These are phyloP conservation scores for Melanotaenia duboulayi DNA, from an alignment of 2,113 vertebrate species.

Conservation along the genomic window DNA sequence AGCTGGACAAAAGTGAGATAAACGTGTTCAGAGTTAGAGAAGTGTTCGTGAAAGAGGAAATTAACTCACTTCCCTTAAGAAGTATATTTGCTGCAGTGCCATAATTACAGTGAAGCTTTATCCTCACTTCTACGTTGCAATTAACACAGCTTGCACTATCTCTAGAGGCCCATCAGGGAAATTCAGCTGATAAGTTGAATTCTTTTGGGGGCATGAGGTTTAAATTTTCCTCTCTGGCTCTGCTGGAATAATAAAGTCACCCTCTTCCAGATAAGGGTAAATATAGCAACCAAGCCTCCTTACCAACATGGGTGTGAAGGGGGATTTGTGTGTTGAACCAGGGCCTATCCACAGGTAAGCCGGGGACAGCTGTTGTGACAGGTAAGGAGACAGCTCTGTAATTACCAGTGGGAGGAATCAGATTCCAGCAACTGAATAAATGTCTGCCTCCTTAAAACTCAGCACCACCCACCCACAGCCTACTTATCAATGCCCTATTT, in stretches of 20 bases:
- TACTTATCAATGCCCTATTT: constrained; percentile 33
- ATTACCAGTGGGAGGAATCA: constrained; percentile 78
- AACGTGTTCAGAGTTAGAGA: constrained; percentile 54
- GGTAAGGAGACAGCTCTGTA: constrained; percentile 78
- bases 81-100: constrained; percentile 33
- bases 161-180: background rate
- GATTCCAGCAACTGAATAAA: constrained; percentile 80
- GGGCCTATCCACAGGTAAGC: constrained; percentile 76
- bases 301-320: constrained; percentile 64
- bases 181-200: background rate
- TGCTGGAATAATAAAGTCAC: background rate
- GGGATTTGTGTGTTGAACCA: constrained; percentile 78
- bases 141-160: constrained; percentile 23
- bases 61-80: constrained; percentile 65
- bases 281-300: constrained; percentile 38
- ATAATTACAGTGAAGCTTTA: constrained; percentile 31
- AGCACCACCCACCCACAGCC: constrained; percentile 54
- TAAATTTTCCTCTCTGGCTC: background rate
- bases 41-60: constrained; percentile 75
- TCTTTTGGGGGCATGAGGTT: background rate
- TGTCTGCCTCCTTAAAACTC: constrained; percentile 65
- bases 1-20: constrained; percentile 51
- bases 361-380: constrained; percentile 82
- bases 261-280: constrained; percentile 25
- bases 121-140: constrained; percentile 65